Evolutionary conservation across 2,113 vertebrate species (phyloP).

Genomic region (Callipepla californica): DNA sequence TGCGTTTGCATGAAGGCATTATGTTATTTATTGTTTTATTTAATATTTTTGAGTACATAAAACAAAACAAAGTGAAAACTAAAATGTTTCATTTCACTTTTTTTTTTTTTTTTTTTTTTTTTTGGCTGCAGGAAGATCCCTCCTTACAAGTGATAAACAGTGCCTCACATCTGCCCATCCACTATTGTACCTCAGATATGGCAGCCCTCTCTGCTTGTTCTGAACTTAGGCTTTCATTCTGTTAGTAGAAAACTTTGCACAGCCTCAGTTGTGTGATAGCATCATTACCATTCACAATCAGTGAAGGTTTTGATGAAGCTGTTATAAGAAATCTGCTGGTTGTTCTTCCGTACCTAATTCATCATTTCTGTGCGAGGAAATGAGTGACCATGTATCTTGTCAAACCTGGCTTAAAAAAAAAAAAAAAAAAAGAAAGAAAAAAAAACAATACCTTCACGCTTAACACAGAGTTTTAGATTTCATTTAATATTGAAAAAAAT

Average conservation of each 20-base stretch:
- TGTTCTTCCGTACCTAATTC: background rate
- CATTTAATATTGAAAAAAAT: background rate
- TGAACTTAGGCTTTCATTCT: background rate
- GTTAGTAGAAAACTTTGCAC: background rate
- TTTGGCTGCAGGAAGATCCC: background rate
- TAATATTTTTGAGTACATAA: background rate
- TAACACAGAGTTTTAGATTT: conserved; percentile 28
- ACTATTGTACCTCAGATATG: background rate
- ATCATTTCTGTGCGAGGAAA: background rate
- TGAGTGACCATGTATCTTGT: background rate
- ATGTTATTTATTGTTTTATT: background rate
- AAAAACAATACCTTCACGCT: background rate
- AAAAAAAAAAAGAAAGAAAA: background rate
- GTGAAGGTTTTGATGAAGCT: background rate
- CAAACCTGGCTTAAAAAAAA: background rate
- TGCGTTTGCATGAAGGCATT: background rate
- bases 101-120: too few relatives aligned
- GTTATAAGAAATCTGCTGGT: background rate
- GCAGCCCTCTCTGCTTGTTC: background rate
- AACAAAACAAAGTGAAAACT: background rate
- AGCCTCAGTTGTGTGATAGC: background rate
- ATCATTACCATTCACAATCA: rapidly evolving
- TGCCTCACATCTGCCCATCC: background rate
- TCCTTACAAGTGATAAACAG: background rate
- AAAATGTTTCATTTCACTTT: background rate